Base-by-base conservation (phyloP, 1,140 invertebrate species). In the Oryctes rhinoceros region DNA sequence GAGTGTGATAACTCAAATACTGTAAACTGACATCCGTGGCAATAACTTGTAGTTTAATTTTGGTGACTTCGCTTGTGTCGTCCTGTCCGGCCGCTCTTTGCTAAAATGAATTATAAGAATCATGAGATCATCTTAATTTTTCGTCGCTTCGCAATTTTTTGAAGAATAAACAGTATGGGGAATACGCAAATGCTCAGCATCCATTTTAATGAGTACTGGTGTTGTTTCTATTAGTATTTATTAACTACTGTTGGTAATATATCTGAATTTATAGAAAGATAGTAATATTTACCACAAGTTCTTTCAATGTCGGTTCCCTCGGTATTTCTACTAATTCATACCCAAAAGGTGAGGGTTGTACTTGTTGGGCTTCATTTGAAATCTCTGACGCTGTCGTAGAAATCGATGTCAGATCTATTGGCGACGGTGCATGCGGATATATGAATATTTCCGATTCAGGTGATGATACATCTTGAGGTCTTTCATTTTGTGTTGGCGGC, bases 31-130 rank as follows among this genome's bases (percentile, higher is more conserved):
- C 86, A 11, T 91, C 89, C 78, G 90, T 89, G 3, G 91, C 90
- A 10, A 93, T 90, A 0, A 93, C 91, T 11, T 91, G 89, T 44
- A 93, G 84, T 79, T 91, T 91, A 11, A 92, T 88, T 82, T 91
- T 88, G 1, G 91, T 89, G 39, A 92, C 89, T 49, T 86, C 87
- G 24, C 90, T 85, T 13, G 92, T 88, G 79, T 92, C 90, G n/a
- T 91, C 89, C 65, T 89, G 90, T 4, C 89, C 89, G 35, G 88
- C 88, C 75, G 86, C 86, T 83, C 90, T 86, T 84, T 90, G 88
- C 90, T 91, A 81, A 11, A 82, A 84, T 77, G 76, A 35, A 76
- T 10, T 59, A 18, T 6, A 59, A 59, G 53, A n/a, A 4, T n/a
- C 2, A 59, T 59, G 6, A 59, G 5, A 44, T 0, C 5, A 44